Evolutionary conservation across 2,888 invertebrate genomes (phyloP).

Genomic region (Toxonevra muliebris): DNA sequence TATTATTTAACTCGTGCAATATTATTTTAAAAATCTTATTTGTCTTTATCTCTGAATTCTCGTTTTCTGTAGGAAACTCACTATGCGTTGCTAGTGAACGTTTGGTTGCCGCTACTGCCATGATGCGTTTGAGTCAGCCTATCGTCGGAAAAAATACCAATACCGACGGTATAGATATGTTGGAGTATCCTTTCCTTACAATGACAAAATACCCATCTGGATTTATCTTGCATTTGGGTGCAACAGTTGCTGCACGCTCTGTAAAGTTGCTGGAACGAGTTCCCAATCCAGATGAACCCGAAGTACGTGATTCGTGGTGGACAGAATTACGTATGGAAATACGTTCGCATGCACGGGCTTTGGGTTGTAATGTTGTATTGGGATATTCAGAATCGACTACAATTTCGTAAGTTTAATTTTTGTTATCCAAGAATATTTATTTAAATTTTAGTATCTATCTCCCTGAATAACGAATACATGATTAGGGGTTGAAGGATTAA

Average conservation of each 20-base stretch:
- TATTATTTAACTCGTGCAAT: too few relatives aligned
- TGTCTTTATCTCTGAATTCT: neutral
- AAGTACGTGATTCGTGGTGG: conserved; percentile 96
- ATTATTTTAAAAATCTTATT: neutral
- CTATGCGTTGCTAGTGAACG: conserved; percentile 73
- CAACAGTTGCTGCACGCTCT: conserved; percentile 83
- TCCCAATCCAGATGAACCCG: conserved; percentile 87
- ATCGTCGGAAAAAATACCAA: conserved; percentile 71
- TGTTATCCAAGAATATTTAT: neutral
- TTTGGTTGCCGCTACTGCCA: conserved; percentile 68
- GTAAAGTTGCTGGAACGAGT: conserved; percentile 85
- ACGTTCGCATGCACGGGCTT: conserved; percentile 88
- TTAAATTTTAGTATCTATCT: too few relatives aligned
- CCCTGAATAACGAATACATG: too few relatives aligned
- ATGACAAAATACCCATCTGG: conserved; percentile 89
- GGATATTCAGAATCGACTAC: conserved; percentile 93
- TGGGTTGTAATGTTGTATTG: conserved; percentile 93
- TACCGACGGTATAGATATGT: conserved; percentile 79
- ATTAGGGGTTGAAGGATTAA: too few relatives aligned
- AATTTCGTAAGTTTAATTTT: conserved; percentile 77
- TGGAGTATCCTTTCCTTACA: conserved; percentile 96
- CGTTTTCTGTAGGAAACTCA: conserved; percentile 73
- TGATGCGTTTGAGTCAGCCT: conserved; percentile 69
- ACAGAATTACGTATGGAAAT: conserved; percentile 95
- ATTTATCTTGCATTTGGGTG: conserved; percentile 89